These are phyloP conservation scores for Galerucella nymphaeae DNA, from an alignment of 2,888 invertebrate genomes.

Conservation along the genomic window DNA sequence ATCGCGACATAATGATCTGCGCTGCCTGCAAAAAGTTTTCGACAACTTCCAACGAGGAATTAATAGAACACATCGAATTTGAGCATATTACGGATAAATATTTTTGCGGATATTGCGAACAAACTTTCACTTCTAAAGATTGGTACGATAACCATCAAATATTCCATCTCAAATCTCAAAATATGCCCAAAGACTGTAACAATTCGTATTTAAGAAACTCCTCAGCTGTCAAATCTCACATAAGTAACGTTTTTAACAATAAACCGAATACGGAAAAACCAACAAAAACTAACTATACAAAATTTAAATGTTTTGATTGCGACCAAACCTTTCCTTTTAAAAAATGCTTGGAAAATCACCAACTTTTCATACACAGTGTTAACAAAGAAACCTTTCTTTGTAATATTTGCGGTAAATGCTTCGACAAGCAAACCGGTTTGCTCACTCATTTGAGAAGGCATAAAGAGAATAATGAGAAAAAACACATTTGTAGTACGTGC, in stretches of 20 bases:
- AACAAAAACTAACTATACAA: neutral
- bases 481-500: neutral
- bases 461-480: neutral
- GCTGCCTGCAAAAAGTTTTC: conserved; percentile 21
- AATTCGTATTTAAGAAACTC: conserved; percentile 1
- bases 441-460: neutral
- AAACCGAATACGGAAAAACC: neutral
- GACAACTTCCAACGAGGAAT: conserved; percentile 25
- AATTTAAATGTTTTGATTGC: neutral
- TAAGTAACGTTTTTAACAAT: neutral
- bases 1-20: conserved; percentile 10
- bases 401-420: neutral
- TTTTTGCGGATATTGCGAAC: conserved; percentile 67
- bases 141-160: conserved; percentile 69
- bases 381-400: neutral
- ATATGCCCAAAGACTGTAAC: neutral
- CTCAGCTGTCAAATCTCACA: neutral
- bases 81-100: conserved; percentile 62
- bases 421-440: too few relatives aligned
- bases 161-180: conserved; percentile 58
- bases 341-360: neutral
- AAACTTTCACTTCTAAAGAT: conserved; percentile 67
- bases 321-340: neutral
- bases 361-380: neutral
- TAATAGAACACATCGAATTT: conserved; percentile 45